phyloP scores from a whole-genome alignment of 1,140 invertebrate genomes.

The Megalonaias nervosa region DNA sequence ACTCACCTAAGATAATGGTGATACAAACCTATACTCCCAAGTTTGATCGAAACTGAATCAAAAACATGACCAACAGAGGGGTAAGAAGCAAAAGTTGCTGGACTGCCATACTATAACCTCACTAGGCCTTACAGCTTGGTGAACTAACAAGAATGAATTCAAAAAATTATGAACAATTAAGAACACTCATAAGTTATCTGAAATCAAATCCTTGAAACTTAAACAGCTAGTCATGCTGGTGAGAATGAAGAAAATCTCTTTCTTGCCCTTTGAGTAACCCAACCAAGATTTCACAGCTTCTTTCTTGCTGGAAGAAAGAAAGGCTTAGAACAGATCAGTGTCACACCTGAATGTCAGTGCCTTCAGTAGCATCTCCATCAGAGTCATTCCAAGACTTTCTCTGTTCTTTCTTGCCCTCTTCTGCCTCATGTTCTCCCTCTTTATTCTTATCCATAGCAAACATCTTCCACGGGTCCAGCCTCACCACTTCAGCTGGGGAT shows the following conservation, averaged over 20 bases:
- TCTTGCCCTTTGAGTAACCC: too few species aligned
- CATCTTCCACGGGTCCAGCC: slow-evolving; percentile 63
- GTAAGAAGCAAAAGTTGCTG: not conserved
- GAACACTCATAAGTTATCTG: too few species aligned
- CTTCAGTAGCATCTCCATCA: slow-evolving; percentile 27
- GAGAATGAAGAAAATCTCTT: too few species aligned
- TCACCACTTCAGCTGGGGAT: slow-evolving; percentile 57
- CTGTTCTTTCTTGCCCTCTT: slow-evolving; percentile 35
- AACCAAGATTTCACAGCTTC: not conserved
- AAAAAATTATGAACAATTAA: too few species aligned
- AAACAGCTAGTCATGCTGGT: too few species aligned
- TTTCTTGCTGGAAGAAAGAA: not conserved
- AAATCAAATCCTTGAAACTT: too few species aligned
- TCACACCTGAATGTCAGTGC: slow-evolving; percentile 27
- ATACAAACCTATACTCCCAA: too few species aligned
- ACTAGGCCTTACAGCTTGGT: too few species aligned
- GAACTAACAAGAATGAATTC: too few species aligned
- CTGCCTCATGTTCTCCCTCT: slow-evolving; percentile 15
- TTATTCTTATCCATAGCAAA: slow-evolving; percentile 58
- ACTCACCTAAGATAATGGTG: too few species aligned
- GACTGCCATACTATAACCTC: too few species aligned
- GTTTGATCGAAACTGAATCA: too few species aligned
- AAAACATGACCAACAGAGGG: not conserved
- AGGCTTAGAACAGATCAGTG: not conserved
- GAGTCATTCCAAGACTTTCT: slow-evolving; percentile 23